A percentile compares a stretch with the other conserved stretches of the same genome.
Conservation (phyloP, 2,888 invertebrate genomes). For the Pachliopta kotzebuea region DNA sequence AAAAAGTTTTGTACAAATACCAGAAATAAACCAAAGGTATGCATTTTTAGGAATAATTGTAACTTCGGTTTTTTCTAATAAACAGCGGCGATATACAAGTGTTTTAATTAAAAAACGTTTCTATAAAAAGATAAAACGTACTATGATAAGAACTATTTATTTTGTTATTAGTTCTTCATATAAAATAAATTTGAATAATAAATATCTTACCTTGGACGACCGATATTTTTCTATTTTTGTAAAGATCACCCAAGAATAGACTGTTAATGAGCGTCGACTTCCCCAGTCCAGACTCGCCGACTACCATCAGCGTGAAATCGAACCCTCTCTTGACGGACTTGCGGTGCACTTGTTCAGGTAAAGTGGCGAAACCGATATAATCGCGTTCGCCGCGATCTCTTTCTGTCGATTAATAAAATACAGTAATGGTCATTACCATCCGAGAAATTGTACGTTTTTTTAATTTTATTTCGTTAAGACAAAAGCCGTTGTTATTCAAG, state of each 20-base stretch:
- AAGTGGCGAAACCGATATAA: slow-evolving; percentile 96
- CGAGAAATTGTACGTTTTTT: neutral
- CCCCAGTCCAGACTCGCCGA: slow-evolving; percentile 96
- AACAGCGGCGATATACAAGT: no score
- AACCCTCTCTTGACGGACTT: slow-evolving; percentile 98
- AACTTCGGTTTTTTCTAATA: no score
- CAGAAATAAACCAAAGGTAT: no score
- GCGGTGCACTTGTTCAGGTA: slow-evolving; percentile 97
- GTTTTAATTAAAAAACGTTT: no score
- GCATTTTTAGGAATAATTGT: no score
- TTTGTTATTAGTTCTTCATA: neutral
- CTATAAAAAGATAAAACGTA: no score
- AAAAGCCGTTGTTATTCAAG: no score
- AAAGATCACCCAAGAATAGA: slow-evolving; percentile 95
- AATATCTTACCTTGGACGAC: slow-evolving; percentile 82
- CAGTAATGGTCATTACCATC: neutral
- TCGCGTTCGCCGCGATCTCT: slow-evolving; percentile 84
- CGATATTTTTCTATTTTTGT: slow-evolving; percentile 89
- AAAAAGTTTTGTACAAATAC: no score
- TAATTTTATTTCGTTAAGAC: no score
- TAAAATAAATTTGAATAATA: neutral
- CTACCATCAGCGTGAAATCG: slow-evolving; percentile 98
- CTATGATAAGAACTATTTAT: no score
- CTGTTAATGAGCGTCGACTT: slow-evolving; percentile 97
- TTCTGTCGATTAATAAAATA: slow-evolving; percentile 50